Conservation (phyloP, 30 jellyfish, hydroid and myxozoan genomes). For the Chrysaora quinquecirrha region DNA sequence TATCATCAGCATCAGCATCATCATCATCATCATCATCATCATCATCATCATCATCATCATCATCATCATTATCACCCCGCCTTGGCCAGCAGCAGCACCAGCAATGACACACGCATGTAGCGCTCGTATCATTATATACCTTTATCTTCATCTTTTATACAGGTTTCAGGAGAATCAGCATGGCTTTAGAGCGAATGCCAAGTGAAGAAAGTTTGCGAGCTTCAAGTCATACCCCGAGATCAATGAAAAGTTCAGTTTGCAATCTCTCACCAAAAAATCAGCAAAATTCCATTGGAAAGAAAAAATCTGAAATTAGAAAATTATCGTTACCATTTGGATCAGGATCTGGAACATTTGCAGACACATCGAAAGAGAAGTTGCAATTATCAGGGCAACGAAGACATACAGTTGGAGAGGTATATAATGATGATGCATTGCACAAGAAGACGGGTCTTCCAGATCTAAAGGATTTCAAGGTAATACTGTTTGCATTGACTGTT, state of each 20-base stretch:
- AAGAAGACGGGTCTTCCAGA: constrained; percentile 1
- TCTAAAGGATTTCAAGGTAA: constrained; percentile 36
- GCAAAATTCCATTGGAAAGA: background rate
- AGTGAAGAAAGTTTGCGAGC: constrained; percentile 8
- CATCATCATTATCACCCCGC: no score
- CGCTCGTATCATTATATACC: no score
- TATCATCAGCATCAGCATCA: no score
- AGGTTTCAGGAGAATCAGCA: constrained; percentile 37
- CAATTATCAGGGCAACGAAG: constrained; percentile 10
- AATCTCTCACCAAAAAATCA: background rate
- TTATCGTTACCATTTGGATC: background rate
- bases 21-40: no score
- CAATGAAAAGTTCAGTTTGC: background rate
- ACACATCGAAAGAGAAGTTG: constrained; percentile 11
- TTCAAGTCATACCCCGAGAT: background rate
- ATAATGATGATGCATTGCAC: background rate
- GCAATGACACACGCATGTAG: no score
- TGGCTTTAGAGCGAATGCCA: constrained; percentile 59
- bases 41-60: no score
- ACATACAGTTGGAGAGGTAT: constrained; percentile 53
- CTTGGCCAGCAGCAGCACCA: no score
- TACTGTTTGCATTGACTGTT: no score
- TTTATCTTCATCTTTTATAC: no score
- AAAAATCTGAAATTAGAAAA: background rate
- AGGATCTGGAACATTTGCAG: background rate